phyloP scores from a whole-genome alignment of 2,797 vertebrate species.

The Lycodopsis pacificus region DNA sequence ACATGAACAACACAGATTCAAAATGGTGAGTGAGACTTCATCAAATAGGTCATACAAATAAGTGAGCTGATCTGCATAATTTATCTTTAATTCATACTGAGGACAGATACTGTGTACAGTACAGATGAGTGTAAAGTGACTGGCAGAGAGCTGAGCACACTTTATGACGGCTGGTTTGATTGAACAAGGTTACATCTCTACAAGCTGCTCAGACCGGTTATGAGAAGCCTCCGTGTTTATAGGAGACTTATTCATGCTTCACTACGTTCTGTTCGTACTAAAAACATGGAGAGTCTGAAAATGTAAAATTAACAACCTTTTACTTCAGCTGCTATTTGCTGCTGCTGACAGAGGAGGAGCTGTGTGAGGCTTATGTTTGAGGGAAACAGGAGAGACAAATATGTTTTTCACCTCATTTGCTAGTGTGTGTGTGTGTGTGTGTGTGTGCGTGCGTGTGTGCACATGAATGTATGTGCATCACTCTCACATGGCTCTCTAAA shows the following conservation, averaged over 20 bases:
- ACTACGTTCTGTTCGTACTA: constrained; percentile 39
- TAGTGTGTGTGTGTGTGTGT: neutral
- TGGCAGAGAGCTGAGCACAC: neutral
- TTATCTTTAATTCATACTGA: neutral
- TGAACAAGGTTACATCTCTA: constrained; percentile 3
- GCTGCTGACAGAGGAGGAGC: neutral
- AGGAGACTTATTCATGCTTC: constrained; percentile 41
- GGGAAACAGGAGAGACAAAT: neutral
- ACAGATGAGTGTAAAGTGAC: neutral
- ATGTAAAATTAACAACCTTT: constrained; percentile 1
- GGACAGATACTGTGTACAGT: neutral
- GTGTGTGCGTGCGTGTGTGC: neutral
- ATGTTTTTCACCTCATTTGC: neutral
- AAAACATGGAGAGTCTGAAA: constrained; percentile 41
- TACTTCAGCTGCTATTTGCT: constrained; percentile 10
- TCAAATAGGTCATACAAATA: constrained; percentile 11
- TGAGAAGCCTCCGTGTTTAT: constrained; percentile 29
- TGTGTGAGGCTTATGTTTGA: constrained; percentile 2
- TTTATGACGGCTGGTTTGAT: constrained; percentile 3
- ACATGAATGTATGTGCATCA: neutral
- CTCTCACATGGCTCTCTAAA: neutral
- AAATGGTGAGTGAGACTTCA: neutral
- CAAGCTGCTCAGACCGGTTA: constrained; percentile 53
- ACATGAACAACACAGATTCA: constrained; percentile 15
- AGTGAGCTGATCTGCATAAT: neutral